These are phyloP conservation scores for Dissostichus mawsoni DNA, from an alignment of 2,113 vertebrate genomes.

Conservation along the genomic window DNA sequence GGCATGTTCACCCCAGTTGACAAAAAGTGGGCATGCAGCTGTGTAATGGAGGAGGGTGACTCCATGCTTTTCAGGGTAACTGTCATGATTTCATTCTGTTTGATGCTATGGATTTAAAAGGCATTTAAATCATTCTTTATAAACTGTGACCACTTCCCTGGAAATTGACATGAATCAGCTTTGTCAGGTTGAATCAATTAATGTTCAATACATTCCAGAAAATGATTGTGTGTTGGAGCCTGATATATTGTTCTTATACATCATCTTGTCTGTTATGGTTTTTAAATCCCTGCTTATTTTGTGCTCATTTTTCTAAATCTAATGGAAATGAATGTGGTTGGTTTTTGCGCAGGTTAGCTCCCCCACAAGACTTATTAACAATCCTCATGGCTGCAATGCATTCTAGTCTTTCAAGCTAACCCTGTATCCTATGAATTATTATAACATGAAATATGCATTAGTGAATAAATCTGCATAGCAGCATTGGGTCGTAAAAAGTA, in stretches of 20 bases:
- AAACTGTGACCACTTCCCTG: conserved; percentile 12
- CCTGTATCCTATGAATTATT: neutral
- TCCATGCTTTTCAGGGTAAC: conserved; percentile 15
- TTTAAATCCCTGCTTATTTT: neutral
- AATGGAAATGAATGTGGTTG: neutral
- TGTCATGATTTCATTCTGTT: conserved; percentile 45
- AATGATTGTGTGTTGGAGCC: neutral
- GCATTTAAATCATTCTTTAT: neutral
- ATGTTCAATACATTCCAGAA: neutral
- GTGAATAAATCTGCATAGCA: neutral
- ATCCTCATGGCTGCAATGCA: neutral
- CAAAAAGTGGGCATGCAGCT: conserved; percentile 43
- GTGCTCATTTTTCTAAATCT: neutral
- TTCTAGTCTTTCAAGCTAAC: neutral
- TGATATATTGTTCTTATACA: neutral
- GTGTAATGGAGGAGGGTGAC: conserved; percentile 45
- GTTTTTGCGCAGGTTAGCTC: neutral
- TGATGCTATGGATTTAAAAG: neutral
- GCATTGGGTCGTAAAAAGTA: neutral
- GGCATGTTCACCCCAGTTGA: conserved; percentile 51
- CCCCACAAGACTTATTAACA: neutral
- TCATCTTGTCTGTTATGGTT: neutral
- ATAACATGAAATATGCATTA: conserved; percentile 15
- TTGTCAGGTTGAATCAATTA: neutral
- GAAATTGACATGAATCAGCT: neutral